A percentile compares a stretch with the other conserved stretches of the same genome.
Conservation (phyloP, 92 coral and sea anemone species). For the Parazoanthus darwini region DNA sequence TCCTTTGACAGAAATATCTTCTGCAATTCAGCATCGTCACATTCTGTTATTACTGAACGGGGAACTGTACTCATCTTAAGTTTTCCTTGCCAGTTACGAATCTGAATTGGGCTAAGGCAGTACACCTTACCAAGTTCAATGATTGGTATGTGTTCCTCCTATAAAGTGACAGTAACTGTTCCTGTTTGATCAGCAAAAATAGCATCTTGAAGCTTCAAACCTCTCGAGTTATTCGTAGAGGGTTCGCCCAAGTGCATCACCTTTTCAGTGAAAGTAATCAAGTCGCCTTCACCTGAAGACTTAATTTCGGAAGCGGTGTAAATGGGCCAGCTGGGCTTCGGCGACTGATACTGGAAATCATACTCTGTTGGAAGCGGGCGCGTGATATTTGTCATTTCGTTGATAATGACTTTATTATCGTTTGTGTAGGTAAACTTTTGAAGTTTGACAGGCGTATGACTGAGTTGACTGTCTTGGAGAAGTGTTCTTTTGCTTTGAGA, state of each 20-base stretch:
- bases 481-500: not conserved
- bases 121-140: not conserved
- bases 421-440: slow-evolving; percentile 23
- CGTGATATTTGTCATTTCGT: slow-evolving; percentile 29
- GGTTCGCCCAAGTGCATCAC: too few relatives aligned
- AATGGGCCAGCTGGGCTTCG: not conserved
- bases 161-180: not conserved
- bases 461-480: not conserved
- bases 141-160: not conserved
- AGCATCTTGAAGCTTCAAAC: not conserved
- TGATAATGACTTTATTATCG: slow-evolving; percentile 17
- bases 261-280: too few relatives aligned
- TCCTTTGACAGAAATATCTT: too few relatives aligned
- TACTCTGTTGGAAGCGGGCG: slow-evolving; percentile 5
- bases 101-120: not conserved
- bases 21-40: too few relatives aligned
- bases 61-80: not conserved
- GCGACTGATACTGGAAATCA: not conserved
- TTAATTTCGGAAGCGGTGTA: not conserved
- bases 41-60: not conserved
- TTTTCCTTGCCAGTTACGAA: not conserved
- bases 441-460: not conserved
- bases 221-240: too few relatives aligned
- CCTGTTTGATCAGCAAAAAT: not conserved
- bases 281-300: too few relatives aligned